Evolutionary conservation across 2,888 invertebrate species (phyloP), one percentile per base, ranked within the genome.

Genomic region (Byasa hedistus): DNA sequence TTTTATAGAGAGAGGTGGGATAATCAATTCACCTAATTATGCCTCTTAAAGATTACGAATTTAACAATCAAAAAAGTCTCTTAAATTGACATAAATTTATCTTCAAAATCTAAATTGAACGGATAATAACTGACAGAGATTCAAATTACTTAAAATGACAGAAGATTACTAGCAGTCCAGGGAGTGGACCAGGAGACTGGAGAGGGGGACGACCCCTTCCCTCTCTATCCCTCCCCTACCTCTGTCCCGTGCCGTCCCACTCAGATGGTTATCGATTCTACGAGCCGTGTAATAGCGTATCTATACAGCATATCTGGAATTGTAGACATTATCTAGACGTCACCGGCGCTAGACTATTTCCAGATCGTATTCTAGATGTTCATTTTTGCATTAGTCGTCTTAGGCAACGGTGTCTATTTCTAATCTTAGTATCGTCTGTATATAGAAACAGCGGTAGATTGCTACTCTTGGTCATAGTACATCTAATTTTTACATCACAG

Each of bases 251-350:
- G 48, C 24, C 57, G 48, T 27, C 44, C 57, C 57, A 36, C 44
- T 58, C 57, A 44, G 57, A 61, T 52, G 39, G 51, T 21, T 66
- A 66, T 66, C 48, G 66, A 66, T 62, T 66, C 62, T 55, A 66
- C 66, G 55, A 58, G 55, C 21, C 17, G 4, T 27, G 57, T 61
- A 66, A 39, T 60, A 32, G 7, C 39, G n/a, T 62, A 59, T 19
- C 36, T 44, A 2, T 39, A n/a, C 52, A 58, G 10, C 58, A 23
- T 17, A 54, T 48, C 58, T 44, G 22, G 23, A 39, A 44, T 58
- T 44, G 22, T 48, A 24, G 24, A 22, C 22, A 19, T 3, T 24
- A 51, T 59, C 22, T 44, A 44, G 12, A 21, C 24, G 48, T 21
- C 59, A 48, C n/a, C 27, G 10, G 21, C 57, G 36, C 21, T 54